These are phyloP conservation scores for Craniophora ligustri DNA, from an alignment of 2,888 invertebrate genomes.

Conservation along the genomic window DNA sequence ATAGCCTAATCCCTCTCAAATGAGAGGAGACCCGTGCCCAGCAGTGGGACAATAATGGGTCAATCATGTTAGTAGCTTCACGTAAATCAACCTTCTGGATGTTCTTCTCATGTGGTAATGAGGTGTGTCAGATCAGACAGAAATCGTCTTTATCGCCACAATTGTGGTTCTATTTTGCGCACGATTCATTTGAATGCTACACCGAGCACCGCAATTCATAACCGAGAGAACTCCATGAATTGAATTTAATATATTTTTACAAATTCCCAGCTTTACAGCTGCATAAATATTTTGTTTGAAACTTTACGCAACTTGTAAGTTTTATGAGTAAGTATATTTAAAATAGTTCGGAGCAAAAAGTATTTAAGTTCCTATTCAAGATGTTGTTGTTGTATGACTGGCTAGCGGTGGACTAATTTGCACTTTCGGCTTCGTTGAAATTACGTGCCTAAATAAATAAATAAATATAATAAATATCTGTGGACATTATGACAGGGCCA, in stretches of 20 bases:
- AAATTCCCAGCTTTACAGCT: slow-evolving; percentile 20
- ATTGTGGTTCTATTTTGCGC: slow-evolving; percentile 63
- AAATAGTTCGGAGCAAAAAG: not conserved
- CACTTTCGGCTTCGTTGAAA: no score
- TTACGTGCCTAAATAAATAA: no score
- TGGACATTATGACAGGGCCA: no score
- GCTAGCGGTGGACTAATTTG: not conserved
- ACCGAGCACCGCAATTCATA: slow-evolving; percentile 55
- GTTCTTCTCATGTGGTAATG: slow-evolving; percentile 42
- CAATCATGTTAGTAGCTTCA: no score
- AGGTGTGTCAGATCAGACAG: slow-evolving; percentile 68
- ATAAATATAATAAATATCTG: no score
- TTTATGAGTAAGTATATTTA: not conserved
- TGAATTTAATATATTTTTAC: slow-evolving; percentile 50
- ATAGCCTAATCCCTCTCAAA: no score
- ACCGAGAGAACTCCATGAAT: slow-evolving; percentile 48
- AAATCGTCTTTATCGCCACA: slow-evolving; percentile 62
- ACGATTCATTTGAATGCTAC: slow-evolving; percentile 62
- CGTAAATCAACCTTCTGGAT: slow-evolving; percentile 17
- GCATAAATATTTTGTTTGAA: slow-evolving; percentile 32
- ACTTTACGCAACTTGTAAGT: not conserved
- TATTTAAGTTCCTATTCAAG: not conserved
- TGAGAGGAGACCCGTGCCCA: no score
- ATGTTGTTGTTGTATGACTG: not conserved
- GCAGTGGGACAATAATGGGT: no score